Base-by-base conservation (phyloP, 2,797 vertebrate genomes). In the Glyptemys insculpta region DNA sequence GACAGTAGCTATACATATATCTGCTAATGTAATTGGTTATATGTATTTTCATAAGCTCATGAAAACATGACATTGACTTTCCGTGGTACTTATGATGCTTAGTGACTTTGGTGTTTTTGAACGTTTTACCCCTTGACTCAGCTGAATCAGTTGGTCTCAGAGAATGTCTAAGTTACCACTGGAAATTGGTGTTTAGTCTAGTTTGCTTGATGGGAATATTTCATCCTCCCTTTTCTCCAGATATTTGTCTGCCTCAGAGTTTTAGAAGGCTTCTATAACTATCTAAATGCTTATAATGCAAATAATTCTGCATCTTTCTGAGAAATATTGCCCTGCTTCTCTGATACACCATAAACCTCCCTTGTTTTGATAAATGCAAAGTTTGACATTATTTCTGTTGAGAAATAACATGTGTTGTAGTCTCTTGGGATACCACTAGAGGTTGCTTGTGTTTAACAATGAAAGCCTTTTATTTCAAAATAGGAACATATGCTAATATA, bases 401-500 rank as follows among this genome's bases (percentile, higher is more conserved):
- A 27, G 7, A 31, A 50, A 23, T 79, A 80, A 85, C 44, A 0
- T 91, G 88, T 83, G 6, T 50, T 86, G 91, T 93, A 49, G 41
- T 97, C 88, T 87, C 65, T 56, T 91, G 56, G 81, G 31, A 95
- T 49, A 89, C 97, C 97, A 97, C 96, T 94, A 98, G 97, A 79
- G 97, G 97, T 98, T 98, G 97, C 94, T 97, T 94, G 57, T 92
- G 96, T 82, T 91, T 93, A 92, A 74, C 78, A 96, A 57, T 92
- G 56, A 87, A 85, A 56, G 27, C 31, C 5, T 94, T 65, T 31
- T 2, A 34, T 50, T 92, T 79, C 16, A 19, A 79, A 87, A 88
- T 78, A 49, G 41, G 14, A 47, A 31, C 47, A 31, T 72, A 72
- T 78, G 41, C 74, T 49, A 15, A 49, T 91, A 0, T 54, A 85